Base-by-base conservation (phyloP, 2,113 vertebrate genomes). In the Muntiacus muntjak region DNA sequence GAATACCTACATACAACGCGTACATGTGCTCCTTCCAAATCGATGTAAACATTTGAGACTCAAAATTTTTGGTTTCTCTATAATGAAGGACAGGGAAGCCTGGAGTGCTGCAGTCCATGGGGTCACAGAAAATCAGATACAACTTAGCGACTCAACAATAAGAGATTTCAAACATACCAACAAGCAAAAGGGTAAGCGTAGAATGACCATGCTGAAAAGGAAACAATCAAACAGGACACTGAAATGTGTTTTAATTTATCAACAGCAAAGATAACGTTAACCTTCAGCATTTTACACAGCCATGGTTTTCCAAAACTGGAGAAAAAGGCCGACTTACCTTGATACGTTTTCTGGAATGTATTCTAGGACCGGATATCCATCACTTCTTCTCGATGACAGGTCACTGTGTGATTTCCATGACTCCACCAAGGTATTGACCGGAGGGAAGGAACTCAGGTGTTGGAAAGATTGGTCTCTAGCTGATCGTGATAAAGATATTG, bases 341-440 rank as follows among this genome's bases (percentile, higher is more conserved):
- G 99, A 99, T 98, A 99, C 99, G 74, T 99, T 99, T 98, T 99
- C 99, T 97, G 99, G 98, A 99, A 99, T 99, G 99, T 99, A 99
- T 99, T 99, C 99, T 99, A 99, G 99, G 97, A 99, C 99, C 2
- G 99, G 99, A 98, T 99, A 99, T 96, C 99, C 99, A 98, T 99
- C 99, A 28, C 97, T 98, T 98, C 99, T 99, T 98, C 99, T 99
- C 95, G 99, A 99, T 16, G 99, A 99, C 99, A 99, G 98, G 98
- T 99, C 99, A 7, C 99, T 98, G 50, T 99, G 99, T 2, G 99
- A 99, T 99, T 99, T 99, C 99, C 99, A 99, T 7, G 99, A 99
- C 98, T 99, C 99, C 99, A 99, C 99, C 97, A 99, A 98, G 1
- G 99, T 99, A 79, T 99, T 99, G 98, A 99, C 99, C 0, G 99